phyloP scores from a whole-genome alignment of 2,888 invertebrate species.

The Acleris emargana region DNA sequence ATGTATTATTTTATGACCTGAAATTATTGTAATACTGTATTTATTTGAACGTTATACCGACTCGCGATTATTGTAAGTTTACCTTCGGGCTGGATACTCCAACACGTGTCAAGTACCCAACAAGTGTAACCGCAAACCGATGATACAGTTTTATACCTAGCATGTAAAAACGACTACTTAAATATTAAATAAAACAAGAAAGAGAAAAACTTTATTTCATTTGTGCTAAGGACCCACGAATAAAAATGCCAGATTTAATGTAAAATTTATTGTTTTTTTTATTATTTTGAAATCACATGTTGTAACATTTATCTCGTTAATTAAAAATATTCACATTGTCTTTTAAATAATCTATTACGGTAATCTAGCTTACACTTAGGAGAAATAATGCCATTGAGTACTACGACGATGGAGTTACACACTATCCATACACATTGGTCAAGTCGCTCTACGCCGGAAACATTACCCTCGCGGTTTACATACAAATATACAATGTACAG shows the following conservation, averaged over 20 bases:
- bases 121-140: conserved; percentile 17
- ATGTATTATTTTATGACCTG: not conserved
- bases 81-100: conserved; percentile 7
- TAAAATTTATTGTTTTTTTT: conserved; percentile 85
- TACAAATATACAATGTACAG: conserved; percentile 82
- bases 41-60: conserved; percentile 25
- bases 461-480: conserved; percentile 72
- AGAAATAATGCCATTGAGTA: conserved; percentile 83
- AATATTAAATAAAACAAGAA: conserved; percentile 37
- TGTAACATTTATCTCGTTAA: conserved; percentile 86
- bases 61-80: conserved; percentile 10
- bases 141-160: conserved; percentile 55
- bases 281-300: conserved; percentile 86
- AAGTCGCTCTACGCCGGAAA: conserved; percentile 75
- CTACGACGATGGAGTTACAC: conserved; percentile 65
- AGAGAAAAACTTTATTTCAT: conserved; percentile 25
- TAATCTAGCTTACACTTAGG: conserved; percentile 82
- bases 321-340: conserved; percentile 88
- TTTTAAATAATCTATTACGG: conserved; percentile 85
- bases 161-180: conserved; percentile 32
- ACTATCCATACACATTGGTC: conserved; percentile 76
- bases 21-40: conserved; percentile 14
- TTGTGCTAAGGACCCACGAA: conserved; percentile 7
- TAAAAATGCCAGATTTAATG: conserved; percentile 59
- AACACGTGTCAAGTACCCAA: conserved; percentile 4